Evolutionary conservation across 2,888 invertebrate genomes (phyloP), one percentile per base, ranked within the genome.

Genomic region (Keiferia lycopersicella): DNA sequence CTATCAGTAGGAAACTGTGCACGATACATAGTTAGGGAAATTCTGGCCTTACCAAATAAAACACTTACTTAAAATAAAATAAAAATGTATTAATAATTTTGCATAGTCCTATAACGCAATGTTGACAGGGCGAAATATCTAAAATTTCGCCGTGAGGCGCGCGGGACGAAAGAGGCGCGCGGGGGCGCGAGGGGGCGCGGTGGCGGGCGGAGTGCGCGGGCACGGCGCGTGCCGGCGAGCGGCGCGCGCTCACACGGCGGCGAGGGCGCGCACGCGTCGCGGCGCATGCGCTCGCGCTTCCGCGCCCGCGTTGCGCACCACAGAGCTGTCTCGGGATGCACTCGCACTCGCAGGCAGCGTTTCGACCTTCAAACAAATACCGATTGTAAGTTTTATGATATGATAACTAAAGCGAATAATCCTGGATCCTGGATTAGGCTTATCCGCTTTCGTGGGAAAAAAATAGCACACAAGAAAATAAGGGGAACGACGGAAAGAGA

Each of bases 251-350:
- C 45, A 60, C 22, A 65, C 66, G n/a, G 41, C 41, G 41, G 3
- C 26, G 26, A 41, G 41, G 16, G 64, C 51, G 48, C 50, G 65
- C n/a, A 64, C 63, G 3, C 61, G 58, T n/a, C 60, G 67, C 7
- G 61, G 53, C 34, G 58, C 14, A 30, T 14, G 16, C 39, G 59
- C 11, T 11, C 38, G n/a, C 48, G 26, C 11, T 11, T 59, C 30
- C 11, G 53, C 53, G 53, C 22, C 18, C 26, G 53, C 53, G 53
- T 30, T 22, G 16, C 63, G 65, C 41, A 18, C 20, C 22, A 64
- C 61, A 14, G n/a, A 10, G 16, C 51, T 41, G 41, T 41, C 41
- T n/a, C 41, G 14, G 41, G 41, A 41, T 14, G 30, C 48, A 38
- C 51, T 38, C 59, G 30, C 48, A 38, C 51, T 38, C 59, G 62